These are phyloP conservation scores for Perithous albicinctus DNA, from an alignment of 2,888 invertebrate genomes.

Conservation along the genomic window DNA sequence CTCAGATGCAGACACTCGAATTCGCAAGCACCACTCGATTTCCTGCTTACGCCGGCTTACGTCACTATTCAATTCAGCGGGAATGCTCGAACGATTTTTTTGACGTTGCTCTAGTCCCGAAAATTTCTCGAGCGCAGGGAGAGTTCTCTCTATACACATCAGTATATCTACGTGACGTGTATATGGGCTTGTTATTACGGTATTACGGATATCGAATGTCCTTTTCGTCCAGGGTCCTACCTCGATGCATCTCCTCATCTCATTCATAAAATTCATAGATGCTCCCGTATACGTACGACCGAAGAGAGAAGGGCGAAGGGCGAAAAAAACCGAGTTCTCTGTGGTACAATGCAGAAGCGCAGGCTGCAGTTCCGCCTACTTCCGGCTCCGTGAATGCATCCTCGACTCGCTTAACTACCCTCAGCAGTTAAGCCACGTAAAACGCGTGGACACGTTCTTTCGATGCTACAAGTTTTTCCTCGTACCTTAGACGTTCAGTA, in stretches of 20 bases:
- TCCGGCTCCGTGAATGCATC: conserved; percentile 83
- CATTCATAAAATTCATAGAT: conserved; percentile 63
- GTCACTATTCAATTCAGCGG: conserved; percentile 69
- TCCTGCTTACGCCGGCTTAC: conserved; percentile 79
- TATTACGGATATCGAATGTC: conserved; percentile 84
- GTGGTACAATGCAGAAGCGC: conserved; percentile 80
- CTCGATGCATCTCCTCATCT: conserved; percentile 68
- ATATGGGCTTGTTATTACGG: conserved; percentile 80
- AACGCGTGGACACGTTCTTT: conserved; percentile 80
- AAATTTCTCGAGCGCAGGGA: conserved; percentile 65
- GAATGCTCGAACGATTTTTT: conserved; percentile 72
- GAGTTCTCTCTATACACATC: conserved; percentile 64
- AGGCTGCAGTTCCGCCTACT: conserved; percentile 84
- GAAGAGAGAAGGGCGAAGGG: conserved; percentile 68
- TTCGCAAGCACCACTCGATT: conserved; percentile 75
- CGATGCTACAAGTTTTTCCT: conserved; percentile 66
- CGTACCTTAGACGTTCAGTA: conserved; percentile 47
- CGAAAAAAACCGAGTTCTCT: conserved; percentile 75
- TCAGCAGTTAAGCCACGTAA: conserved; percentile 81
- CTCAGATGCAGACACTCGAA: conserved; percentile 60
- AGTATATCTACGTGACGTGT: conserved; percentile 39
- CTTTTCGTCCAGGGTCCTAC: conserved; percentile 77
- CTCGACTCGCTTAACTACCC: conserved; percentile 83
- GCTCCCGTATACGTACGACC: conserved; percentile 63
- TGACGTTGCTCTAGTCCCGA: conserved; percentile 51